Conservation (phyloP, 2,797 vertebrate genomes). For the Scarus forsteni region DNA sequence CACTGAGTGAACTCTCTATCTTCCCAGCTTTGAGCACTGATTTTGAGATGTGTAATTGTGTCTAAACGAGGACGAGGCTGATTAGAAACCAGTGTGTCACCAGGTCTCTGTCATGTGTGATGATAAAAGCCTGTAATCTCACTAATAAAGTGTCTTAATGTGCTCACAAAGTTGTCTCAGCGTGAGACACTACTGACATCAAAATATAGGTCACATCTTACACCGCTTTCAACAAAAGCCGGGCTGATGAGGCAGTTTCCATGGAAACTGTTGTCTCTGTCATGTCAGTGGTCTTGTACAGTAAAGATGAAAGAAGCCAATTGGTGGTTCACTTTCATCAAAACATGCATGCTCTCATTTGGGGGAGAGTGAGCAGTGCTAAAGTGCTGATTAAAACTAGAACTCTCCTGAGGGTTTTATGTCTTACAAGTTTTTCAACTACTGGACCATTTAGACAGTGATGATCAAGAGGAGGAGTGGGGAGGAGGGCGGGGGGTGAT, state of each 20-base stretch:
- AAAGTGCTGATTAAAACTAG: too few relatives aligned
- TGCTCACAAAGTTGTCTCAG: conserved; percentile 2
- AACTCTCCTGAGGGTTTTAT: too few relatives aligned
- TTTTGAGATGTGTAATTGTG: conserved; percentile 24
- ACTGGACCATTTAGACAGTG: too few relatives aligned
- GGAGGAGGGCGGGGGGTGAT: too few relatives aligned
- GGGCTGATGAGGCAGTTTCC: conserved; percentile 60
- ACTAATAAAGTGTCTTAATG: background rate
- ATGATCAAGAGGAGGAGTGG: too few relatives aligned
- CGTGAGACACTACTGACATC: conserved; percentile 7
- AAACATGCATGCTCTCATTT: background rate
- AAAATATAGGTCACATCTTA: conserved; percentile 34
- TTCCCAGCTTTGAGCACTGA: background rate
- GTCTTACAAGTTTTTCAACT: too few relatives aligned
- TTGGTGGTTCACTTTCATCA: conserved; percentile 9
- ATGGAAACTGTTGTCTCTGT: conserved; percentile 63
- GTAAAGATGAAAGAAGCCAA: background rate
- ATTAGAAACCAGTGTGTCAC: conserved; percentile 7
- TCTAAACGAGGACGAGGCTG: conserved; percentile 3
- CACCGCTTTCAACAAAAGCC: conserved; percentile 28
- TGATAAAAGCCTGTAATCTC: background rate
- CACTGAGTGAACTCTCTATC: background rate
- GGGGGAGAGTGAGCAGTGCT: too few relatives aligned
- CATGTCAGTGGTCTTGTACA: conserved; percentile 20
- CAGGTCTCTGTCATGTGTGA: background rate